Percentiles rank a stretch among this genome's conserved stretches.
phyloP scores from a whole-genome alignment of 1,140 invertebrate genomes.

The Zophobas atratus region DNA sequence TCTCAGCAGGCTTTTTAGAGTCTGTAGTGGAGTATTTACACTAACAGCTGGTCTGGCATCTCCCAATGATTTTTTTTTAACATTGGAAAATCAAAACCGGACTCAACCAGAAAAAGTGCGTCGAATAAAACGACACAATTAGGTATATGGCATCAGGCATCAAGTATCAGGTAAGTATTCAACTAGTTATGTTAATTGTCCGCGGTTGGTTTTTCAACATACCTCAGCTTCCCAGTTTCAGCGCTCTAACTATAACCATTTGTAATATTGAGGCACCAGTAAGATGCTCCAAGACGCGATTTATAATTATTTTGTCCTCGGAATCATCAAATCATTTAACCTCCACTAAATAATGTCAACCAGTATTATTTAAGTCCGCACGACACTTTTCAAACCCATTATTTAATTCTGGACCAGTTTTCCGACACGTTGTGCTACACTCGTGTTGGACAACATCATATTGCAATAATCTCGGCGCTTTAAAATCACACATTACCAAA shows the following conservation, averaged over 20 bases:
- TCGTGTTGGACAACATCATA: neutral
- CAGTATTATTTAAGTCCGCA: slow-evolving; percentile 11
- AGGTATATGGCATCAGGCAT: no score
- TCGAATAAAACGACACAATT: no score
- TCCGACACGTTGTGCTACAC: neutral
- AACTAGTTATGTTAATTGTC: slow-evolving; percentile 34
- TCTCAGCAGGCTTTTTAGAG: no score
- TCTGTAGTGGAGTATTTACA: no score
- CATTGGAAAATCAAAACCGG: no score
- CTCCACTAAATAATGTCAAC: slow-evolving; percentile 50
- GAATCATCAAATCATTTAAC: slow-evolving; percentile 57
- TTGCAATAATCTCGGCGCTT: neutral
- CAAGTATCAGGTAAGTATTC: slow-evolving; percentile 8
- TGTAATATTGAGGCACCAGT: neutral
- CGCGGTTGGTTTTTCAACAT: slow-evolving; percentile 8
- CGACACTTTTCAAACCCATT: slow-evolving; percentile 15
- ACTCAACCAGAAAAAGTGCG: no score
- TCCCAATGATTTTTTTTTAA: no score
- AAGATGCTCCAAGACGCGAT: slow-evolving; percentile 13
- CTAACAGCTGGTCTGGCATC: no score
- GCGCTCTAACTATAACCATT: slow-evolving; percentile 4
- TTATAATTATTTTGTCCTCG: slow-evolving; percentile 55
- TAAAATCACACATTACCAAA: slow-evolving; percentile 21
- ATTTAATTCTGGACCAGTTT: slow-evolving; percentile 6
- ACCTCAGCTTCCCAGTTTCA: slow-evolving; percentile 5